phyloP scores from a whole-genome alignment of 2,888 invertebrate genomes.

The Macrosiphum euphorbiae region DNA sequence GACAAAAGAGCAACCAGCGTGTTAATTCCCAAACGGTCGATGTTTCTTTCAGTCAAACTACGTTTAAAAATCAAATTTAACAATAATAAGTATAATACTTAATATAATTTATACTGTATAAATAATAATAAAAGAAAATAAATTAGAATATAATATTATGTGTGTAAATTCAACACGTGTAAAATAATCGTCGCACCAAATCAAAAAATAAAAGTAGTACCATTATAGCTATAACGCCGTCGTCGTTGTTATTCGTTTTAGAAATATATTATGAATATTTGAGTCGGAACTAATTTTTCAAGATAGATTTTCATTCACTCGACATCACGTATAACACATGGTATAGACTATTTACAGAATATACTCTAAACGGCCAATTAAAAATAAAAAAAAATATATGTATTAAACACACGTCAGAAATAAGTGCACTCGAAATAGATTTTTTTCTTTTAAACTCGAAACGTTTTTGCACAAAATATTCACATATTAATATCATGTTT shows the following conservation, averaged over 20 bases:
- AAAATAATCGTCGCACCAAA: background rate
- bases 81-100: background rate
- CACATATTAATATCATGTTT: background rate
- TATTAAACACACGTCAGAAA: background rate
- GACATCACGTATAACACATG: background rate
- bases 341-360: background rate
- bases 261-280: slow-evolving; percentile 6
- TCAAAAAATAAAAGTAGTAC: background rate
- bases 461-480: background rate
- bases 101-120: background rate
- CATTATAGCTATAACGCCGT: background rate
- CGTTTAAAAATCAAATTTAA: background rate
- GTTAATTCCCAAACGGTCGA: background rate
- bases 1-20: background rate
- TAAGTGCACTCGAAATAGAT: slow-evolving; percentile 2
- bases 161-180: background rate
- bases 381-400: slow-evolving; percentile 2
- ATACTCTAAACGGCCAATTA: slow-evolving; percentile 31
- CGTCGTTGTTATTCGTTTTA: slow-evolving; percentile 8
- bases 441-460: background rate
- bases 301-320: background rate
- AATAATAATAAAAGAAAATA: background rate
- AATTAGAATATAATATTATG: background rate
- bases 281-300: slow-evolving; percentile 43
- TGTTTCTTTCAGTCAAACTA: background rate